A percentile compares a stretch with the other conserved stretches of the same genome.
phyloP scores from a whole-genome alignment of 1,140 invertebrate species.

The Pristionchus pacificus region DNA sequence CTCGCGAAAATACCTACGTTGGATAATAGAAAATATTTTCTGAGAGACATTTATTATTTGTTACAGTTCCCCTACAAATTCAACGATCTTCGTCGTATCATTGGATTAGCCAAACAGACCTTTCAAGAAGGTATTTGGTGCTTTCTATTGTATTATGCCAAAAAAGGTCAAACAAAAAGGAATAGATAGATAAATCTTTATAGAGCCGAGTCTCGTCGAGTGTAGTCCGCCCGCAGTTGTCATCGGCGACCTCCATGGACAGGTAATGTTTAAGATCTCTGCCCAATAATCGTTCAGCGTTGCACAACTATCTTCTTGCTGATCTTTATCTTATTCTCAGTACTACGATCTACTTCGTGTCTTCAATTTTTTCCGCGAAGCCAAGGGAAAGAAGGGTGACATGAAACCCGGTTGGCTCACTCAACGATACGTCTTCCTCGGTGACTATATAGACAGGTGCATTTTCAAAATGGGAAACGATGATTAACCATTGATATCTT shows the following conservation, averaged over 20 bases:
- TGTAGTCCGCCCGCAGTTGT: not conserved
- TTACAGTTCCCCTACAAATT: too few species aligned
- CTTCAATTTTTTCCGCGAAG: not conserved
- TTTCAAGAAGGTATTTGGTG: too few species aligned
- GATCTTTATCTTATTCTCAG: not conserved
- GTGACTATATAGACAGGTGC: not conserved
- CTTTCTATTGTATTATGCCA: too few species aligned
- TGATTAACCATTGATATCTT: not conserved
- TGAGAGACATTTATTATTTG: too few species aligned
- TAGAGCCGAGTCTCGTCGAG: not conserved
- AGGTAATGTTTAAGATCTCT: too few species aligned
- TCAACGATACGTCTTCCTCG: not conserved
- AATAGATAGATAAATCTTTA: not conserved
- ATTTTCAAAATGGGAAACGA: too few species aligned
- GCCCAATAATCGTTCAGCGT: not conserved
- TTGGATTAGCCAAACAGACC: too few species aligned
- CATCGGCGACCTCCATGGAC: not conserved
- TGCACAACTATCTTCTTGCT: not conserved
- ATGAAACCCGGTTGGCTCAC: not conserved
- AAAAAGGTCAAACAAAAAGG: not conserved
- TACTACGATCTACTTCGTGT: not conserved
- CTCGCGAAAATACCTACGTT: too few species aligned
- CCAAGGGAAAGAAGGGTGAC: too few species aligned
- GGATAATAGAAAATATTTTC: too few species aligned
- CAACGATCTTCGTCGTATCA: too few species aligned